Evolutionary conservation across 2,113 vertebrate genomes (phyloP).

Genomic region (Odocoileus virginianus): DNA sequence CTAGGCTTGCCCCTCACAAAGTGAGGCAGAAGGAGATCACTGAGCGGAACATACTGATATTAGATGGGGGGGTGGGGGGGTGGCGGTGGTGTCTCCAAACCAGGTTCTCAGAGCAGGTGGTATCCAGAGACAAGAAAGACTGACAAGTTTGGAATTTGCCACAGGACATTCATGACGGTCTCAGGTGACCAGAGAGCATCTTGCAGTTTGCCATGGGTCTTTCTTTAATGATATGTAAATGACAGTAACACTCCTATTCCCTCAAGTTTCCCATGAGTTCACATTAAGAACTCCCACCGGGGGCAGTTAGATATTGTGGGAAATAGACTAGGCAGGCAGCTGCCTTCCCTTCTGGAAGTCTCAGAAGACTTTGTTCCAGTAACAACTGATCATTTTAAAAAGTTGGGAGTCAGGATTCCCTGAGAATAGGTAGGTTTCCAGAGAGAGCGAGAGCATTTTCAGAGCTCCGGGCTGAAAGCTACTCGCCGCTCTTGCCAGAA

Average conservation of each 20-base stretch:
- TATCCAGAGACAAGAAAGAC: background rate
- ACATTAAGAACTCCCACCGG: background rate
- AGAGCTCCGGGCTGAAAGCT: background rate
- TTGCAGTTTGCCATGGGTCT: background rate
- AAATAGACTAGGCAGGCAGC: background rate
- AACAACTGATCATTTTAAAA: background rate
- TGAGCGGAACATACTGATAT: background rate
- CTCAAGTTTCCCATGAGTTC: background rate
- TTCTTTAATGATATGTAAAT: conserved; percentile 37
- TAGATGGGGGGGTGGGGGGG: fast-evolving
- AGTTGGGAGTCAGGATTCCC: background rate
- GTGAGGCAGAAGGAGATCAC: background rate
- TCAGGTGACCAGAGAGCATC: background rate
- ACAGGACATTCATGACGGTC: background rate
- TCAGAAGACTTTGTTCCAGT: background rate
- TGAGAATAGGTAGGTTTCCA: fast-evolving
- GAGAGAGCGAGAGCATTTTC: background rate
- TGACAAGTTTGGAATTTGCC: background rate
- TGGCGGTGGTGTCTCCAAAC: background rate
- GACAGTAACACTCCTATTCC: background rate
- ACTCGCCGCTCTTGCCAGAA: conserved; percentile 35
- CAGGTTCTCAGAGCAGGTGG: background rate
- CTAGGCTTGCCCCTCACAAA: background rate
- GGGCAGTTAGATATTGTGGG: background rate
- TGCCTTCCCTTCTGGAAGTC: background rate